Conservation (phyloP, 2,888 invertebrate genomes). For the Amphipoea oculea region DNA sequence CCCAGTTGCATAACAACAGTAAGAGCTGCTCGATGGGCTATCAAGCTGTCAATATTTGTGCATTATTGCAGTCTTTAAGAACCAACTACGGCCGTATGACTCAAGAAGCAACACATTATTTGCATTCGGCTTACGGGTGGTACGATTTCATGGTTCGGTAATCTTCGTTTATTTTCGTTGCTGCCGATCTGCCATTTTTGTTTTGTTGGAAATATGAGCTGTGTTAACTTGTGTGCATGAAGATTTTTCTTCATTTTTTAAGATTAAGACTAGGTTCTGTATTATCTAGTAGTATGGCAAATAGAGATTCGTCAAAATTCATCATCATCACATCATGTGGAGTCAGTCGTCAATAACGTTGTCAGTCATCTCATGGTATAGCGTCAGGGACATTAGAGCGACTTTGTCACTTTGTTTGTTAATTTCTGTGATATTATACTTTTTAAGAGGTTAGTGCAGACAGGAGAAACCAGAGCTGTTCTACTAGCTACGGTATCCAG, state of each 20-base stretch:
- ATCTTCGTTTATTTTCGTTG: slow-evolving; percentile 38
- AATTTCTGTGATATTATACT: not conserved
- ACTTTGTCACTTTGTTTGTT: too few relatives aligned
- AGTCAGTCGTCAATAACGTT: not conserved
- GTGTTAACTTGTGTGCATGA: not conserved
- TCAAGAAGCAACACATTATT: slow-evolving; percentile 45
- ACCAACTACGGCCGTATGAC: slow-evolving; percentile 18
- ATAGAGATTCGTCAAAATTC: not conserved
- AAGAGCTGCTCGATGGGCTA: slow-evolving; percentile 41
- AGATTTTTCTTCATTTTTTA: not conserved
- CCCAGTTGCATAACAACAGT: slow-evolving; percentile 47
- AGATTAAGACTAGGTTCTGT: not conserved
- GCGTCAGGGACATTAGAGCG: not conserved
- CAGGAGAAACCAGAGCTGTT: slow-evolving; percentile 15
- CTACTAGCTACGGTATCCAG: slow-evolving; percentile 1
- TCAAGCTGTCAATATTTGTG: slow-evolving; percentile 60
- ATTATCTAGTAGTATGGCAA: not conserved
- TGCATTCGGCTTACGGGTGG: slow-evolving; percentile 23
- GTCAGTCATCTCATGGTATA: too few relatives aligned
- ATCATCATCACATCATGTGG: not conserved
- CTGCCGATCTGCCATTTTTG: not conserved
- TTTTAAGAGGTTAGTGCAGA: not conserved
- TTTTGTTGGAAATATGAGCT: not conserved
- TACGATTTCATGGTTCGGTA: slow-evolving; percentile 35
- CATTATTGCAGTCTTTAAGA: slow-evolving; percentile 55